These are phyloP conservation scores for Actenoides hombroni DNA, from an alignment of 2,113 vertebrate species.

Conservation along the genomic window DNA sequence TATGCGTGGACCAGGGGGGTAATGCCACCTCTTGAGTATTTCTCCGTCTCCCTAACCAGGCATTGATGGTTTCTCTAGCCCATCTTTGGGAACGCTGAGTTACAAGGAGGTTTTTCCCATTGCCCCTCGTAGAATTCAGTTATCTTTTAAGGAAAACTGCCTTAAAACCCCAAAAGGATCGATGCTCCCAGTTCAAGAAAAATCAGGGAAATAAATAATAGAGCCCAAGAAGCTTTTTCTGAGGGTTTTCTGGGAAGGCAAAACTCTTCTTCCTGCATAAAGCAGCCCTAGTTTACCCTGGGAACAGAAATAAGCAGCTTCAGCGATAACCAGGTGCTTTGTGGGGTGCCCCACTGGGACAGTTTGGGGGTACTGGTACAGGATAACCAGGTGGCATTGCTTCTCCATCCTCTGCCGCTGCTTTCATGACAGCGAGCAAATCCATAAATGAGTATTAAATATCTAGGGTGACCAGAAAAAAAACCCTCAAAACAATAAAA, in stretches of 20 bases:
- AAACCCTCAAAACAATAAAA: background rate
- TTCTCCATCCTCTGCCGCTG: background rate
- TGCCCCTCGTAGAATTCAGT: no score
- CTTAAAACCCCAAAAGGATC: background rate
- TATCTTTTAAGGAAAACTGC: background rate
- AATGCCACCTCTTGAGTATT: fast-evolving
- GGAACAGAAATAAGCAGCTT: background rate
- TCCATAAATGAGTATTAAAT: no score
- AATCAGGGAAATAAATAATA: background rate
- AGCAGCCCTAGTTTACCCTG: fast-evolving
- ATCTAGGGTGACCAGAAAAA: background rate
- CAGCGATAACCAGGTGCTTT: background rate
- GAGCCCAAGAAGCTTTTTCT: background rate
- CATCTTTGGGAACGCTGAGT: fast-evolving
- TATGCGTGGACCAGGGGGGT: fast-evolving
- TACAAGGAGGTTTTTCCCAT: background rate
- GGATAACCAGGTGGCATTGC: background rate
- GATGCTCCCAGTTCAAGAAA: background rate
- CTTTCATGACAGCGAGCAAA: fast-evolving
- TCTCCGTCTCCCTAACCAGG: background rate
- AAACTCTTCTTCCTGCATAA: background rate
- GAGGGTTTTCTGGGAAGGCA: background rate
- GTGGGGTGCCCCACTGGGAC: background rate
- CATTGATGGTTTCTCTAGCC: fast-evolving
- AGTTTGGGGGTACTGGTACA: background rate